Percentiles rank a stretch among this genome's conserved stretches.
Conservation (phyloP, 2,888 invertebrate genomes). For the Suillia variegata region DNA sequence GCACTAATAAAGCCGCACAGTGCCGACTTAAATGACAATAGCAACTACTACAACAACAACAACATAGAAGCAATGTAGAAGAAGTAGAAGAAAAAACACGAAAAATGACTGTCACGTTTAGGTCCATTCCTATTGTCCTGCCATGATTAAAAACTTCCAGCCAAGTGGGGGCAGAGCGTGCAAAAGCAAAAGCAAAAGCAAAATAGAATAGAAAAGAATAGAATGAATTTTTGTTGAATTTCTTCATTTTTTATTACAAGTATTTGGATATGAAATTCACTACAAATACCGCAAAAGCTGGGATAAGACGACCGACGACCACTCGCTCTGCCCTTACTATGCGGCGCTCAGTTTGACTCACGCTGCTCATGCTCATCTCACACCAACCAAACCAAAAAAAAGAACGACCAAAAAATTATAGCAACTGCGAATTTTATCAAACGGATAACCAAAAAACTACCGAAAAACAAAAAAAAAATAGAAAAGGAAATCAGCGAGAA, state of each 20-base stretch:
- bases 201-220: conserved; percentile 8
- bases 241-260: conserved; percentile 12
- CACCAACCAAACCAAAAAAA: no score
- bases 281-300: neutral
- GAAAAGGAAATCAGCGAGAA: neutral
- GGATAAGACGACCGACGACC: no score
- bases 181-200: conserved; percentile 3
- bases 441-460: no score
- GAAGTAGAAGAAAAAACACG: neutral
- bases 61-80: conserved; percentile 1
- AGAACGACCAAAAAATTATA: no score
- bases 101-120: conserved; percentile 27
- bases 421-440: no score
- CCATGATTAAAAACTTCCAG: conserved; percentile 23
- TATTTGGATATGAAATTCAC: neutral
- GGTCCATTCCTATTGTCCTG: conserved; percentile 15
- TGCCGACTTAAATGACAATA: neutral
- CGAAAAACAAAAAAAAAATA: no score
- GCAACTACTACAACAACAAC: neutral
- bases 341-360: no score
- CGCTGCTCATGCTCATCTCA: no score
- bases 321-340: no score
- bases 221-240: conserved; percentile 5
- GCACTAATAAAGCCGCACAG: neutral
- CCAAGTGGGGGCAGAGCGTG: conserved; percentile 14